These are phyloP conservation scores for Cyanoderma ruficeps DNA, from an alignment of 2,113 vertebrate species.

Conservation along the genomic window DNA sequence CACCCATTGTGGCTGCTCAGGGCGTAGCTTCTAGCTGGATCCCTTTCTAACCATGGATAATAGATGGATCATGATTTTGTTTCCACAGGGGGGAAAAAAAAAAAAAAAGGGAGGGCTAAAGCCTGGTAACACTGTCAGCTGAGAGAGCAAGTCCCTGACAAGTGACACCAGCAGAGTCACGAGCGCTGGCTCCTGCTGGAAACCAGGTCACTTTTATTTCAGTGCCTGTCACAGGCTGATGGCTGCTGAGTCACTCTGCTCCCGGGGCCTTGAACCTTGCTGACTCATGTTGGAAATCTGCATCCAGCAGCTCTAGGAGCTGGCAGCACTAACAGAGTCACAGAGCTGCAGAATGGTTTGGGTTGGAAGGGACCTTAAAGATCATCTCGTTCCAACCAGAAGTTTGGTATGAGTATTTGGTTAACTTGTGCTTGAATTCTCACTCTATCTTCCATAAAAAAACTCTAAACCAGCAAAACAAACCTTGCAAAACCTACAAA, in stretches of 20 bases:
- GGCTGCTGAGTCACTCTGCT: constrained; percentile 19
- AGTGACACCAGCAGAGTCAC: constrained; percentile 25
- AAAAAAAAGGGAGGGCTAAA: background rate
- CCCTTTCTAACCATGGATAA: constrained; percentile 31
- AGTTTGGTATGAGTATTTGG: background rate
- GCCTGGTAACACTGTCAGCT: constrained; percentile 10
- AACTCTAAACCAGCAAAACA: background rate
- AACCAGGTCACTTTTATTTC: constrained; percentile 24
- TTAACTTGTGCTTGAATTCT: background rate
- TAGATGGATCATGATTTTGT: constrained; percentile 37
- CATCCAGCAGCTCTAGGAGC: background rate
- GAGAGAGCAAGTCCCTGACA: constrained; percentile 17
- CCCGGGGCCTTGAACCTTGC: background rate
- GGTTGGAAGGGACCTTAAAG: background rate
- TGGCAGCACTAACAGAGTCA: background rate
- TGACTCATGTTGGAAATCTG: background rate
- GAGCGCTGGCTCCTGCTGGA: background rate
- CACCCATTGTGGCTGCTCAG: background rate
- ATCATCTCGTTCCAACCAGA: background rate
- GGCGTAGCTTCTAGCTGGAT: constrained; percentile 43
- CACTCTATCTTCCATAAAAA: background rate
- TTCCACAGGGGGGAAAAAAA: background rate
- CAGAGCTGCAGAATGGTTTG: background rate
- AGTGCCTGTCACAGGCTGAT: background rate
- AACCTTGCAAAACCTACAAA: background rate